Conservation (phyloP, 1,140 invertebrate species). For the Tetramorium simillimum region DNA sequence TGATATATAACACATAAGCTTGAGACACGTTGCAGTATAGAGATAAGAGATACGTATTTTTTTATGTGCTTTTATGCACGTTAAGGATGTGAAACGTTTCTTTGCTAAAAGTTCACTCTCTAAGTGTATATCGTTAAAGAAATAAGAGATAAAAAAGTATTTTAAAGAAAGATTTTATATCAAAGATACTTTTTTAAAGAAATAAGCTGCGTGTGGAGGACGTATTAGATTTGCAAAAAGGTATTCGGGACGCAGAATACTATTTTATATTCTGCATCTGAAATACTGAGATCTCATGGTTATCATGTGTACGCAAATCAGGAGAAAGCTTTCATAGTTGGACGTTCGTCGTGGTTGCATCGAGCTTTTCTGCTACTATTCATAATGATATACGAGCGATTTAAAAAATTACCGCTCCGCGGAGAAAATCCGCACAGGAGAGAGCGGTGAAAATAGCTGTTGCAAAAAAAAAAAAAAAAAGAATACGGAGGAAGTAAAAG, state of each 20-base stretch:
- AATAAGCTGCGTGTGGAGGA: background rate
- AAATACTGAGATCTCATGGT: background rate
- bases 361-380: background rate
- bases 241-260: background rate
- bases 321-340: background rate
- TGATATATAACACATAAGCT: background rate
- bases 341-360: background rate
- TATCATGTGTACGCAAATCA: background rate
- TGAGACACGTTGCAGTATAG: background rate
- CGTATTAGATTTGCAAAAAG: background rate
- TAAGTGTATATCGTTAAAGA: background rate
- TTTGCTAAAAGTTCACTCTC: background rate
- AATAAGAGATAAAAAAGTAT: background rate
- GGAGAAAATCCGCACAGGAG: background rate
- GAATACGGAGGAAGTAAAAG: background rate
- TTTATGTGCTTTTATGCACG: background rate
- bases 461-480: background rate
- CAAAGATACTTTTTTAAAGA: background rate
- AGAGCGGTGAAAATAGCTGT: background rate
- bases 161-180: background rate
- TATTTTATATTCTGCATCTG: background rate
- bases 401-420: conserved; percentile 11
- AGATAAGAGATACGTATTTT: background rate
- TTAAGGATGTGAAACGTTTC: background rate
- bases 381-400: conserved; percentile 15